Conservation (phyloP, 2,797 vertebrate species). For the Xyrichtys novacula region DNA sequence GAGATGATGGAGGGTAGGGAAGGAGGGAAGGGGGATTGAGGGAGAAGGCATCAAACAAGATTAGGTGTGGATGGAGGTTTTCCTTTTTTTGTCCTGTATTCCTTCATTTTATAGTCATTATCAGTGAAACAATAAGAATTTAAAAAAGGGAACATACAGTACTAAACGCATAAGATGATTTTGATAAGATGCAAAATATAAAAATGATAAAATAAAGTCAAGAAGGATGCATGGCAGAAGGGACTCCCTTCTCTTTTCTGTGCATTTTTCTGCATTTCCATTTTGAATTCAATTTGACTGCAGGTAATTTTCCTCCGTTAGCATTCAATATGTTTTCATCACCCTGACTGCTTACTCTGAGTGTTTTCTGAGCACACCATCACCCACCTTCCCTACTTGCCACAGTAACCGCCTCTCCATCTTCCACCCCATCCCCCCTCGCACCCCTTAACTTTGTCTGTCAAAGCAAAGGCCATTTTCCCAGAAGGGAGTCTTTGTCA, state of each 20-base stretch:
- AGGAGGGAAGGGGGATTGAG: constrained; percentile 12
- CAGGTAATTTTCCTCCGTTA: constrained; percentile 68
- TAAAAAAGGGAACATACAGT: no score
- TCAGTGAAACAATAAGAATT: constrained; percentile 43
- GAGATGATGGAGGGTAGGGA: constrained; percentile 37
- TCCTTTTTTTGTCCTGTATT: constrained; percentile 37
- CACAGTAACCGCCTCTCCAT: background rate
- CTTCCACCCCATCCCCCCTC: background rate
- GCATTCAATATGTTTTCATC: constrained; percentile 74
- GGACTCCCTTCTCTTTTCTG: constrained; percentile 16
- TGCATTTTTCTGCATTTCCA: constrained; percentile 52
- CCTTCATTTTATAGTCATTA: constrained; percentile 23
- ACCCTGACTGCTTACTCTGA: constrained; percentile 67
- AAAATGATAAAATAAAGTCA: constrained; percentile 19
- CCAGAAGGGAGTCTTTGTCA: constrained; percentile 69
- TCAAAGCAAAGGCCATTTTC: constrained; percentile 68
- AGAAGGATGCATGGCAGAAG: constrained; percentile 12
- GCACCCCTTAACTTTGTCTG: constrained; percentile 20
- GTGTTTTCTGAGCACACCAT: constrained; percentile 48
- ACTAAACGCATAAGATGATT: no score
- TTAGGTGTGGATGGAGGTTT: constrained; percentile 20
- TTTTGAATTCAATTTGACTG: constrained; percentile 76
- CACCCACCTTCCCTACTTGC: background rate
- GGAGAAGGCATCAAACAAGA: constrained; percentile 54
- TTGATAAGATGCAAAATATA: constrained; percentile 28